Percentiles rank a stretch among this genome's conserved stretches.
Evolutionary conservation across 2,888 invertebrate genomes (phyloP).

Genomic region (Sipunculus nudus): DNA sequence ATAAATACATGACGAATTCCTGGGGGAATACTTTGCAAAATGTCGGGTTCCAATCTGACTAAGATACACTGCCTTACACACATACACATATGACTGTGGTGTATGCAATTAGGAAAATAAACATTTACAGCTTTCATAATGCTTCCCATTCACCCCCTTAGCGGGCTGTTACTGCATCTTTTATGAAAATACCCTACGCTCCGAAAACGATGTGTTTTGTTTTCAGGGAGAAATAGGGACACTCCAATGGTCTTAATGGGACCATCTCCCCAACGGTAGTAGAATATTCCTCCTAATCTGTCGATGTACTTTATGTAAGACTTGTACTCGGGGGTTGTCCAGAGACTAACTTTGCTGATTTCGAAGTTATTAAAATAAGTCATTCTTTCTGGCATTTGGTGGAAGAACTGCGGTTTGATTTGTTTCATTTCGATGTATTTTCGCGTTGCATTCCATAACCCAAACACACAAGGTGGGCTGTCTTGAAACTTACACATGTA

Average conservation of each 20-base stretch:
- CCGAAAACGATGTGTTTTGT: conserved; percentile 19
- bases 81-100: too few relatives aligned
- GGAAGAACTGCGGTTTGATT: conserved; percentile 20
- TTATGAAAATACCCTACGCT: conserved; percentile 32
- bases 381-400: conserved; percentile 19
- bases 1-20: too few relatives aligned
- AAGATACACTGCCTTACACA: too few relatives aligned
- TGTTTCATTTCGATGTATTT: conserved; percentile 16
- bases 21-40: too few relatives aligned
- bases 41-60: too few relatives aligned
- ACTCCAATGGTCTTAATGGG: conserved; percentile 39
- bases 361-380: conserved; percentile 43
- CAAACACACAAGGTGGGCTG: conserved; percentile 12
- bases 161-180: too few relatives aligned
- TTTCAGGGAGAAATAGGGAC: conserved; percentile 28
- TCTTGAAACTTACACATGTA: conserved; percentile 30
- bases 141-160: too few relatives aligned
- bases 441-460: conserved; percentile 33
- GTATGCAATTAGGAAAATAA: too few relatives aligned
- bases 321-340: conserved; percentile 26
- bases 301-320: conserved; percentile 34
- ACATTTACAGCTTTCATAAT: too few relatives aligned
- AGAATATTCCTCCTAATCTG: conserved; percentile 37
- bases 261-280: conserved; percentile 41
- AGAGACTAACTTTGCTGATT: conserved; percentile 27